These are phyloP conservation scores for Atopsyche davidsoni DNA, from an alignment of 1,140 invertebrate species.

Conservation along the genomic window DNA sequence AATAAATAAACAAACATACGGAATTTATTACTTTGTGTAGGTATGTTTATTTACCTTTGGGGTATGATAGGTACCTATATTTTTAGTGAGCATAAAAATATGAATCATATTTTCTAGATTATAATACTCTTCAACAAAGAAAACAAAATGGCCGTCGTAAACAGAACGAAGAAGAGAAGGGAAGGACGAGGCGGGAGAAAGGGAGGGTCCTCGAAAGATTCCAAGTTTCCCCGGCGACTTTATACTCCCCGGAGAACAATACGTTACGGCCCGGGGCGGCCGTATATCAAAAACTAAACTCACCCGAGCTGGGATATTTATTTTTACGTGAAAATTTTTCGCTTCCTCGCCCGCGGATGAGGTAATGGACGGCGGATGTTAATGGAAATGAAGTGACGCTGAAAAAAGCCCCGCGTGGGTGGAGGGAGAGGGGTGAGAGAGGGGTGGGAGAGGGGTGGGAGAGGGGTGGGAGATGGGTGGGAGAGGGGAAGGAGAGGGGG, in stretches of 20 bases:
- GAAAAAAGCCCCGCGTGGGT: constrained; percentile 14
- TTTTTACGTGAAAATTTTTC: constrained; percentile 26
- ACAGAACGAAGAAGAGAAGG: constrained; percentile 10
- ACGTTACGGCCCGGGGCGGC: constrained; percentile 20
- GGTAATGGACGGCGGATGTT: constrained; percentile 3
- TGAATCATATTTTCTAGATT: no score
- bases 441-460: not conserved
- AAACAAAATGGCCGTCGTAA: not conserved
- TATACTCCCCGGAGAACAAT: constrained; percentile 18
- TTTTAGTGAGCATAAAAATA: no score
- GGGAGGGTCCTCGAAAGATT: not conserved
- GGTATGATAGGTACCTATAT: no score
- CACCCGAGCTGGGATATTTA: constrained; percentile 18
- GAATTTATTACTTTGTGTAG: no score
- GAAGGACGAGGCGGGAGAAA: not conserved
- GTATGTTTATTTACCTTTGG: no score
- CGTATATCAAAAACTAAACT: constrained; percentile 25
- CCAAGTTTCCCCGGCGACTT: not conserved
- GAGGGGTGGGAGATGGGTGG: not conserved
- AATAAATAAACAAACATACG: no score
- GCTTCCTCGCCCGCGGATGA: constrained; percentile 19
- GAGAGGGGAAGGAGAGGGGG: no score
- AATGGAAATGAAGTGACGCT: constrained; percentile 22
- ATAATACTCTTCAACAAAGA: no score
- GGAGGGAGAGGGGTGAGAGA: not conserved